phyloP scores from a whole-genome alignment of 1,140 invertebrate species.

The Conopomorpha cramerella region DNA sequence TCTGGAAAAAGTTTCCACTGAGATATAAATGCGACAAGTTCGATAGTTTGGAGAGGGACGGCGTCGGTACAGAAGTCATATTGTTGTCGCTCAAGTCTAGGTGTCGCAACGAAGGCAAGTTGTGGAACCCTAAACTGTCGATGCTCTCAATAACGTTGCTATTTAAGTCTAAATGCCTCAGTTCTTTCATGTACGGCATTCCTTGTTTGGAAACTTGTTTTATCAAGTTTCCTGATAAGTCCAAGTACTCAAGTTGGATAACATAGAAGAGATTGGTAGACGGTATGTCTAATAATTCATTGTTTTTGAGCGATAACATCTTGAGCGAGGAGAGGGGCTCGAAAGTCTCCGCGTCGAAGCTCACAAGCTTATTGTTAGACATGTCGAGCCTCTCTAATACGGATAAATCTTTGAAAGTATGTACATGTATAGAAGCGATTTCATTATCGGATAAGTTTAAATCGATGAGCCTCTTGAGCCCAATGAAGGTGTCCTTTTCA shows the following conservation, averaged over 20 bases:
- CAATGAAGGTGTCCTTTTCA: slow-evolving; percentile 76
- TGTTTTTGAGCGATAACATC: slow-evolving; percentile 72
- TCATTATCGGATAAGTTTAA: slow-evolving; percentile 80
- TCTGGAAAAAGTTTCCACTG: slow-evolving; percentile 75
- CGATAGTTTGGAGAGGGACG: slow-evolving; percentile 73
- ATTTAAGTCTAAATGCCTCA: slow-evolving; percentile 68
- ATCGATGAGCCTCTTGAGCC: slow-evolving; percentile 68
- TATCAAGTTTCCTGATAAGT: slow-evolving; percentile 75
- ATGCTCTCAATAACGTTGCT: slow-evolving; percentile 75
- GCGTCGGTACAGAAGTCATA: slow-evolving; percentile 76
- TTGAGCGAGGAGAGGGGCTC: slow-evolving; percentile 71
- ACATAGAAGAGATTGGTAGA: slow-evolving; percentile 68
- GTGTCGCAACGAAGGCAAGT: slow-evolving; percentile 68
- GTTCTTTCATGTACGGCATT: slow-evolving; percentile 69
- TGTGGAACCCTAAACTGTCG: slow-evolving; percentile 69
- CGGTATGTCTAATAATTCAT: slow-evolving; percentile 78
- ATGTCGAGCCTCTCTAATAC: slow-evolving; percentile 75
- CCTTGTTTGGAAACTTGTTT: slow-evolving; percentile 68
- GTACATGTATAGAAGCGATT: slow-evolving; percentile 70
- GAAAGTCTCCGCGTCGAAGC: slow-evolving; percentile 71
- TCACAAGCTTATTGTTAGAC: slow-evolving; percentile 75
- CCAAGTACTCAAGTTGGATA: slow-evolving; percentile 68
- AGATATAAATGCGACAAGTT: slow-evolving; percentile 74
- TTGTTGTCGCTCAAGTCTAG: slow-evolving; percentile 83
- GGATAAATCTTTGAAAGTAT: slow-evolving; percentile 73